Percentiles rank a stretch among this genome's conserved stretches.
These are phyloP conservation scores for Scyliorhinus canicula DNA, from an alignment of 2,797 vertebrate genomes.

Conservation along the genomic window DNA sequence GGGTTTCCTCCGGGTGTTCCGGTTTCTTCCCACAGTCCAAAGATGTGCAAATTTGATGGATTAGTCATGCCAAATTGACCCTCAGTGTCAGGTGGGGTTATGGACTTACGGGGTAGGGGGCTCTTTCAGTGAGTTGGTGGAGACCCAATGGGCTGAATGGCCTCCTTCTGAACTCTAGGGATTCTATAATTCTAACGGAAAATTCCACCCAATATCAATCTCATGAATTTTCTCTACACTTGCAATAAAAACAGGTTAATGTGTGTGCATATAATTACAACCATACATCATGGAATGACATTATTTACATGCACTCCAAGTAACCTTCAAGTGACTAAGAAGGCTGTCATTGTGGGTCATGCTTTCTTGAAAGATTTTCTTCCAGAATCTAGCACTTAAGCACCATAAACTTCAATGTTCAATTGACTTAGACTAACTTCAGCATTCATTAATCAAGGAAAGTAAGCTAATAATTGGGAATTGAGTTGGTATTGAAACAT, in stretches of 20 bases:
- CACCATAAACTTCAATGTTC: constrained; percentile 2
- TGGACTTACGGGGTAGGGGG: too few species aligned
- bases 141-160: too few species aligned
- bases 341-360: not conserved
- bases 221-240: not conserved
- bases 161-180: too few species aligned
- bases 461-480: not conserved
- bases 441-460: not conserved
- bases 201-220: not conserved
- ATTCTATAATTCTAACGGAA: too few species aligned
- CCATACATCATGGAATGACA: too few species aligned
- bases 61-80: too few species aligned
- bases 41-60: too few species aligned
- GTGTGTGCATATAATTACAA: not conserved
- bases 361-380: too few species aligned
- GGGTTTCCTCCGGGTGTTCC: too few species aligned
- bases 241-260: not conserved
- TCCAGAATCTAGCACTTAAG: not conserved
- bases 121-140: too few species aligned
- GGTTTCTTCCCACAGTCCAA: too few species aligned
- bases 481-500: not conserved
- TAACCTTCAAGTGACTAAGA: not conserved
- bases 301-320: not conserved
- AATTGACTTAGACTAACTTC: not conserved
- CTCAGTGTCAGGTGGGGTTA: too few species aligned